Evolutionary conservation across 1,140 invertebrate species (phyloP).

Genomic region (Phortica variegata): DNA sequence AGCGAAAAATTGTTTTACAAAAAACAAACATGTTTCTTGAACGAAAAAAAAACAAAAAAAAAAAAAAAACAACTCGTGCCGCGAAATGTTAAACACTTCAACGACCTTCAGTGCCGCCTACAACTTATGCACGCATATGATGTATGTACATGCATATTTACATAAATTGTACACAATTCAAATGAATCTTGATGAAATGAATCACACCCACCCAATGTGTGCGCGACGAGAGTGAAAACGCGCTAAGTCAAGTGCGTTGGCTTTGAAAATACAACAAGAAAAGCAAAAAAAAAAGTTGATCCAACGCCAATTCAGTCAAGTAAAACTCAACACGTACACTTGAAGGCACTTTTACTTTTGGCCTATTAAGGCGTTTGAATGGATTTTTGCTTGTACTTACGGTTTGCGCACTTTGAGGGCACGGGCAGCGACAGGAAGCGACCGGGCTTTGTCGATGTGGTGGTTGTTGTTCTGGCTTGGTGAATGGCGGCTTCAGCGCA

Average conservation of each 20-base stretch:
- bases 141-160: slow-evolving; percentile 1
- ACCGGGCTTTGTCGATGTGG: slow-evolving; percentile 60
- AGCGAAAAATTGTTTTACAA: too few relatives aligned
- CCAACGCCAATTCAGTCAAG: slow-evolving; percentile 31
- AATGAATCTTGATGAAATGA: too few relatives aligned
- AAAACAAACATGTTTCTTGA: too few relatives aligned
- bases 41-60: slow-evolving; percentile 21
- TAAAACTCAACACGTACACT: slow-evolving; percentile 32
- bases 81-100: slow-evolving; percentile 23
- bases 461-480: slow-evolving; percentile 48
- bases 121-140: too few relatives aligned
- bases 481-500: slow-evolving; percentile 37
- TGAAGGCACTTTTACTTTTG: slow-evolving; percentile 44
- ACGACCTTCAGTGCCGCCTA: slow-evolving; percentile 31
- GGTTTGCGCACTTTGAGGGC: slow-evolving; percentile 76
- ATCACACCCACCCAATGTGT: slow-evolving; percentile 33
- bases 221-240: too few relatives aligned
- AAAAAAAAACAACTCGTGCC: too few relatives aligned
- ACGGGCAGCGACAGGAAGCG: slow-evolving; percentile 77
- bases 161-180: too few relatives aligned
- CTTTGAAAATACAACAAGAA: too few relatives aligned
- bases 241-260: too few relatives aligned
- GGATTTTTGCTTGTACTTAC: too few relatives aligned
- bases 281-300: slow-evolving; percentile 17
- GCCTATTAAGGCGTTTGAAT: too few relatives aligned